These are phyloP conservation scores for Diaprepes abbreviatus DNA, from an alignment of 2,888 invertebrate genomes.

Conservation along the genomic window DNA sequence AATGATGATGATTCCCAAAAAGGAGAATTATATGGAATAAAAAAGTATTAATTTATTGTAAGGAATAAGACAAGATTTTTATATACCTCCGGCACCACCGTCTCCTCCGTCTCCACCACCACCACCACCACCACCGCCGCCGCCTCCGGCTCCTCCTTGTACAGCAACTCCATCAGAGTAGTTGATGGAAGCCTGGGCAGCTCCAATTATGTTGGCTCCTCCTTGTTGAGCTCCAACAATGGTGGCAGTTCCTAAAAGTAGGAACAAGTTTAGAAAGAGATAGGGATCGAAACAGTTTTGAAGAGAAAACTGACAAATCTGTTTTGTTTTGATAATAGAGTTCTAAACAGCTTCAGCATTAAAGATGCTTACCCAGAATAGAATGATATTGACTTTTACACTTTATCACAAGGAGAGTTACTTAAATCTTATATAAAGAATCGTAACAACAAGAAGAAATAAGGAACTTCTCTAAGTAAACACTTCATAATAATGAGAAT, in stretches of 20 bases:
- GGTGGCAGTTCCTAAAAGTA: constrained; percentile 45
- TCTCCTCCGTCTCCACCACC: constrained; percentile 48
- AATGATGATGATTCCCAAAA: too few species aligned
- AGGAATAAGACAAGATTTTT: neutral
- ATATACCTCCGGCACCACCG: constrained; percentile 28
- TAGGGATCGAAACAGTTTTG: too few species aligned
- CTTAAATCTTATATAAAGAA: too few species aligned
- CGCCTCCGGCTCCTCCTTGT: constrained; percentile 47
- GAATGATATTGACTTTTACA: too few species aligned
- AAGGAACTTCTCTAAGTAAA: too few species aligned
- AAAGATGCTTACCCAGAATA: too few species aligned
- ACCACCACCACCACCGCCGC: neutral
- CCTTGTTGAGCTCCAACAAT: constrained; percentile 50
- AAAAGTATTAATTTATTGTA: neutral
- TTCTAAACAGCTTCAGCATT: too few species aligned
- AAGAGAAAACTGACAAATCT: too few species aligned
- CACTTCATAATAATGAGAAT: too few species aligned
- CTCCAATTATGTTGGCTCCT: constrained; percentile 48
- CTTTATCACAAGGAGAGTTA: too few species aligned
- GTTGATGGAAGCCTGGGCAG: constrained; percentile 46
- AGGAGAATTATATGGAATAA: neutral
- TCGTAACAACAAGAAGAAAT: too few species aligned
- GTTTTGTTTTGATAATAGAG: too few species aligned
- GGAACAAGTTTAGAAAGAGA: neutral
- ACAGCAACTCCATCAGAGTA: constrained; percentile 49